Conservation (phyloP, 2,797 vertebrate genomes). For the Enteromius anoplus region DNA sequence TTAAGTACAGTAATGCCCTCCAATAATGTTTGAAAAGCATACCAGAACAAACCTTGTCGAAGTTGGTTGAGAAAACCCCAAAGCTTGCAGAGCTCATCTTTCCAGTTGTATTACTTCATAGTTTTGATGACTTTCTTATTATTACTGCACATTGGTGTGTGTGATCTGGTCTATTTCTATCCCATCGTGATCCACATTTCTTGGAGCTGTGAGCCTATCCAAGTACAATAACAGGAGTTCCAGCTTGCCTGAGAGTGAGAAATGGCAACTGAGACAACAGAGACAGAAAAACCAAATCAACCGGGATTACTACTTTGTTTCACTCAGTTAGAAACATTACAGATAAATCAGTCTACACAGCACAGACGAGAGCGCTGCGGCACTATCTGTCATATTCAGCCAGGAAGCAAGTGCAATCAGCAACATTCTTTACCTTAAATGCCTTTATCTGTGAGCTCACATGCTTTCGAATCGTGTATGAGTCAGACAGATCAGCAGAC, state of each 20-base stretch:
- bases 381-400: not conserved
- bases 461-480: not conserved
- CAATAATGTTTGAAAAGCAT: not conserved
- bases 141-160: not conserved
- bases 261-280: not conserved
- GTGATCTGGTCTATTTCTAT: constrained; percentile 29
- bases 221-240: constrained; percentile 40
- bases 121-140: constrained; percentile 5
- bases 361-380: not conserved
- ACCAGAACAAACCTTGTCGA: not conserved
- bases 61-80: not conserved
- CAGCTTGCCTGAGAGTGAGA: constrained; percentile 27
- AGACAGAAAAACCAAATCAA: constrained; percentile 13
- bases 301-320: constrained; percentile 35
- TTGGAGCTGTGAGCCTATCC: constrained; percentile 1
- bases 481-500: constrained; percentile 47
- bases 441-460: constrained; percentile 13
- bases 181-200: constrained; percentile 1
- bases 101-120: not conserved
- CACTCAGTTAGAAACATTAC: constrained; percentile 23
- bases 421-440: constrained; percentile 32
- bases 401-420: constrained; percentile 1
- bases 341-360: constrained; percentile 32
- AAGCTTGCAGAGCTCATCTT: not conserved
- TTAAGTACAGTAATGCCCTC: not conserved